Base-by-base conservation (phyloP, 1,140 invertebrate species). In the Lucilia sericata region DNA sequence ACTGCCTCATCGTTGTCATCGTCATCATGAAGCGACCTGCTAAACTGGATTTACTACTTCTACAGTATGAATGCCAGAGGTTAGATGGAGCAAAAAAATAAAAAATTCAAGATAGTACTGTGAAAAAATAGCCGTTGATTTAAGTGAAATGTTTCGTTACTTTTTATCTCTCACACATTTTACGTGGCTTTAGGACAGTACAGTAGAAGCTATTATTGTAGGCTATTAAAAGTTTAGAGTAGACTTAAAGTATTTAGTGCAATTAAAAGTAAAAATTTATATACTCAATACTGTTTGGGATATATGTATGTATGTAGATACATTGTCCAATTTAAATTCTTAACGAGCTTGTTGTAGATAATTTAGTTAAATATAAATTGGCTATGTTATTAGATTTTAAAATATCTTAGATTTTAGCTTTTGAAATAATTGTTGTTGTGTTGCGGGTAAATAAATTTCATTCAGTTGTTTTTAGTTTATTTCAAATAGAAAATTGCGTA, bases 191-290 rank as follows among this genome's bases (percentile, higher is more conserved):
- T 70, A 17, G 55, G 5, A 17, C 51, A 55, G 51, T 55, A n/a
- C 17, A 55, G 17, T 2, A 12, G 21, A 14, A n/a, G 10, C n/a
- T 70, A 70, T 9, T n/a, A 12, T 7, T 25, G n/a, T 21, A 25
- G 65, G 19, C 65, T 70, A 70, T 70, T 25, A 70, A 70, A 70
- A 25, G n/a, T 70, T 25, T 25, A 70, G 17, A 21, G 65, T 4
- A 70, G 65, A 21, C 19, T 60, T n/a, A 60, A 70, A 5, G 65
- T 21, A 19, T 70, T 70, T 70, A 70, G n/a, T 70, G 65, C 65
- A 70, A 70, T 70, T 70, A 70, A 70, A 70, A 70, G n/a, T 10
- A 8, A n/a, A 25, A 70, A 70, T 70, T 70, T 70, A 70, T 70
- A 0, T 70, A 21, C 21, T 70, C 19, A 25, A 70, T 70, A 70